Percentiles rank a stretch among this genome's conserved stretches.
phyloP scores from a whole-genome alignment of 2,888 invertebrate genomes.

The Autographa gamma region DNA sequence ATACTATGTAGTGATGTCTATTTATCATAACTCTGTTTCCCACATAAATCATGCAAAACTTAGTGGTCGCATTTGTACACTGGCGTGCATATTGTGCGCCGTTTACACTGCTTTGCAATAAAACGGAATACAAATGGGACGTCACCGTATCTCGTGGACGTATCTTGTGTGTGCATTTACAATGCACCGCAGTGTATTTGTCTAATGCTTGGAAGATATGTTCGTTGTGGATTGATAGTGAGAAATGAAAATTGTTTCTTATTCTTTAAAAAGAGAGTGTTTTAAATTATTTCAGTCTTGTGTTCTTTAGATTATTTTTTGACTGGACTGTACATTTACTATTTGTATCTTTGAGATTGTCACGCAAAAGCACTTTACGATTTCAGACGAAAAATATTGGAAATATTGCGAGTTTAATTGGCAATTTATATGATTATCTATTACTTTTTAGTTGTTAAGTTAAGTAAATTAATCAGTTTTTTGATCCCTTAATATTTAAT shows the following conservation, averaged over 20 bases:
- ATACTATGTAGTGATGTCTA: no score
- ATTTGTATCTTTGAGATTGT: no score
- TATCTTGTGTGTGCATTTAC: constrained; percentile 25
- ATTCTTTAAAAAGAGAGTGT: background rate
- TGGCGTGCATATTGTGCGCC: constrained; percentile 39
- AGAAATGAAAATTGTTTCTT: background rate
- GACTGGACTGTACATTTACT: no score
- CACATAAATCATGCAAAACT: constrained; percentile 46
- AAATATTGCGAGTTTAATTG: no score
- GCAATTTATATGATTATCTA: no score
- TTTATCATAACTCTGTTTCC: constrained; percentile 22
- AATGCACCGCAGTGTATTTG: constrained; percentile 40
- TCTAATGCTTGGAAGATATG: constrained; percentile 21
- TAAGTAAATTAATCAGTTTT: no score
- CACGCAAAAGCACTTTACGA: no score
- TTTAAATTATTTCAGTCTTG: background rate
- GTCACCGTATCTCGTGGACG: constrained; percentile 33
- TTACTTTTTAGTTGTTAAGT: no score
- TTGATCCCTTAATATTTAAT: no score
- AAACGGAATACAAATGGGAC: constrained; percentile 60
- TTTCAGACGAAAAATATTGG: no score
- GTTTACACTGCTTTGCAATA: constrained; percentile 46
- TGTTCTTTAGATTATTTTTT: no score
- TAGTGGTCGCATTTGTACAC: constrained; percentile 21
- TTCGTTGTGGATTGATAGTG: constrained; percentile 34